Percentiles rank a stretch among this genome's conserved stretches.
phyloP scores from a whole-genome alignment of 2,888 invertebrate species.

The Apamea crenata region DNA sequence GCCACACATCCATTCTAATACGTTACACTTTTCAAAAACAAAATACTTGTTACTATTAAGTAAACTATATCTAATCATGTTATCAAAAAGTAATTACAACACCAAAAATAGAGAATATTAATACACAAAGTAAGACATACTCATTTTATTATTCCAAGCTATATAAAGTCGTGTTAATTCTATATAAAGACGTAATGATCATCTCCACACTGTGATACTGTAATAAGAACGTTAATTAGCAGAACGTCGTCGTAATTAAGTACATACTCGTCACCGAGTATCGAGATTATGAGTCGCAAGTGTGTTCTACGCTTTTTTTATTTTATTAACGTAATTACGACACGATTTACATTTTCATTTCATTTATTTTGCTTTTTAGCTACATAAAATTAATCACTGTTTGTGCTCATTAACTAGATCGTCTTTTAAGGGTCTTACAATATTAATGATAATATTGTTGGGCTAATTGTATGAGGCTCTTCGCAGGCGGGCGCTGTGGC shows the following conservation, averaged over 20 bases:
- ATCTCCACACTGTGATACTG: constrained; percentile 18
- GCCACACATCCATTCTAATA: no score
- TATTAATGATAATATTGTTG: background rate
- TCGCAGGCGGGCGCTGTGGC: background rate
- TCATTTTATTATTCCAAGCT: constrained; percentile 24
- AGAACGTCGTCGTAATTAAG: constrained; percentile 33
- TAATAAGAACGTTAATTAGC: constrained; percentile 54
- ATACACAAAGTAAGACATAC: background rate
- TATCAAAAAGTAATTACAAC: background rate
- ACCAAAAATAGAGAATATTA: background rate
- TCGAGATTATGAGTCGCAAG: constrained; percentile 48
- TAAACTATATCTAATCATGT: background rate
- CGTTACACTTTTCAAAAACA: background rate
- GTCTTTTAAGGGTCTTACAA: background rate
- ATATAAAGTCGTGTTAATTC: background rate
- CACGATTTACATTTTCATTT: constrained; percentile 21
- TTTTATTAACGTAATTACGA: constrained; percentile 16
- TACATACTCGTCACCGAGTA: constrained; percentile 27
- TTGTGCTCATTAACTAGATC: background rate
- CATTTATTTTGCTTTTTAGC: constrained; percentile 15
- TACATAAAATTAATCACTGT: background rate
- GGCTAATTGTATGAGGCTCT: background rate
- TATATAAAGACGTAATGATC: constrained; percentile 28
- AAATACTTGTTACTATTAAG: no score
- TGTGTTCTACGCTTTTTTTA: constrained; percentile 46